Base-by-base conservation (phyloP, 2,113 vertebrate species). In the Tragulus kanchil region DNA sequence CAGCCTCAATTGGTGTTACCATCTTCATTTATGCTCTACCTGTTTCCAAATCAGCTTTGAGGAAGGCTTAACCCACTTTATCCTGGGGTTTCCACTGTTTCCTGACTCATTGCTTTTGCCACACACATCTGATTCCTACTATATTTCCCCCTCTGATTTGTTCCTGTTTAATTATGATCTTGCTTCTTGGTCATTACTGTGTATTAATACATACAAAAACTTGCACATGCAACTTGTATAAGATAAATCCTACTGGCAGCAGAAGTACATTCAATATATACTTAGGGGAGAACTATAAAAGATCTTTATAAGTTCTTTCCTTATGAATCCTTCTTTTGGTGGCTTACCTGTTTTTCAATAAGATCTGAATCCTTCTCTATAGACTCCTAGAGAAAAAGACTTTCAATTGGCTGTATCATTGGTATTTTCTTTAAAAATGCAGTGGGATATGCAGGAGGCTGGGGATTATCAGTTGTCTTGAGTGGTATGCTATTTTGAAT, bases 401-500 rank as follows among this genome's bases (percentile, higher is more conserved):
- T 67, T 89, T 84, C 5, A 92, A 92, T 36, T 78, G 17, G 14
- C 36, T 88, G 4, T 31, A 75, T 67, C 90, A 4, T 31, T 31
- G 82, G 11, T 0, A 95, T 88, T 94, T 92, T 90, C 54, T 79
- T 94, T 94, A 0, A 89, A 93, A 95, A 62, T 56, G 48, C 19
- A 81, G 13, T 56, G 21, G 52, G 4, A 65, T 75, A 92, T 61
- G n/a, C 6, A 75, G 59, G 45, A 67, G 26, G 3, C 28, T 84
- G 3, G 52, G 12, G 56, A 67, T 78, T 84, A 77, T 50, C 50
- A 71, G 25, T 84, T 79, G 56, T 90, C 31, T 94, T n/a, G 48
- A 85, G 4, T 84, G 62, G 19, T 64, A 13, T 79, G 9, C 14
- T 81, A 69, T 95, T 95, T 93, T 95, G 62, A 94, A 85, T 88